phyloP scores from a whole-genome alignment of 2,797 vertebrate genomes.

The Lithobates sylvaticus region DNA sequence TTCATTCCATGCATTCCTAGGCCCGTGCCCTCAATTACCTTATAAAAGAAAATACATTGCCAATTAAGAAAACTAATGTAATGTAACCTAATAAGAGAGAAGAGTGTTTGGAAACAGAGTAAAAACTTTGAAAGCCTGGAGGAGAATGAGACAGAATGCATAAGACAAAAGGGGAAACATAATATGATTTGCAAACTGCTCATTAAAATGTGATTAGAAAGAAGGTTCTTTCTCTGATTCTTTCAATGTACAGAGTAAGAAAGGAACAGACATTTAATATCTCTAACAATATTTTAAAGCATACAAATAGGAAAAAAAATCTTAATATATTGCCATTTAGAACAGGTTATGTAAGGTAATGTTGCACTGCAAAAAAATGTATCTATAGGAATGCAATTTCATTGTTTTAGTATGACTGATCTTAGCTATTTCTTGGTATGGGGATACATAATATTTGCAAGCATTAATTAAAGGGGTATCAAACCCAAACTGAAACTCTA shows the following conservation, averaged over 20 bases:
- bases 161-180: slow-evolving; percentile 52
- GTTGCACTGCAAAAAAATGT: neutral
- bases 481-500: neutral
- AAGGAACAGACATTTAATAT: slow-evolving; percentile 50
- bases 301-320: neutral
- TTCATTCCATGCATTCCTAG: slow-evolving; percentile 85
- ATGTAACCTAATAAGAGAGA: slow-evolving; percentile 58
- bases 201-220: slow-evolving; percentile 62
- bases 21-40: slow-evolving; percentile 87
- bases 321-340: slow-evolving; percentile 11
- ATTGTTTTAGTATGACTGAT: neutral
- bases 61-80: slow-evolving; percentile 61
- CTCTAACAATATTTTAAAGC: slow-evolving; percentile 44
- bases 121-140: slow-evolving; percentile 61
- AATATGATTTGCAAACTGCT: slow-evolving; percentile 60
- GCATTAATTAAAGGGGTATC: too few relatives aligned
- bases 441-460: neutral
- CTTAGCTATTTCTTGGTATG: neutral
- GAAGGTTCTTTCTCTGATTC: slow-evolving; percentile 46
- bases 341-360: slow-evolving; percentile 23
- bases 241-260: slow-evolving; percentile 28
- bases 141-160: slow-evolving; percentile 54
- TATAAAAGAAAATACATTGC: slow-evolving; percentile 67
- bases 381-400: neutral
- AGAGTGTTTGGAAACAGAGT: slow-evolving; percentile 55